These are phyloP conservation scores for Pyrgilauda ruficollis DNA, from an alignment of 2,113 vertebrate species.

Conservation along the genomic window DNA sequence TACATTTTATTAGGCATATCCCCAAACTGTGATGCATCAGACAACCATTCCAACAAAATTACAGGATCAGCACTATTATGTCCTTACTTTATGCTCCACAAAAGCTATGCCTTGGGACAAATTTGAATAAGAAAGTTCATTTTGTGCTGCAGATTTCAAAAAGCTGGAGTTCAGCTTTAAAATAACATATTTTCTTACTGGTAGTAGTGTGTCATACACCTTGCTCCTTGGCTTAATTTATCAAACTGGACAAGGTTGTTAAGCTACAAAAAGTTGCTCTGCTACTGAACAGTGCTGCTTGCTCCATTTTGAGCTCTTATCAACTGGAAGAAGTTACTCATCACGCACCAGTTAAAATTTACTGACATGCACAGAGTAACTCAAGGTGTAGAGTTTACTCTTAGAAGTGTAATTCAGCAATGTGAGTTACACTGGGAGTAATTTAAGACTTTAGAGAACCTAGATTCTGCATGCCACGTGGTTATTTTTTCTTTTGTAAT, in stretches of 20 bases:
- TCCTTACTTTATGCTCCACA: background rate
- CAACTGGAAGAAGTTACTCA: background rate
- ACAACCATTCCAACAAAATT: background rate
- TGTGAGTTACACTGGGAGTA: background rate
- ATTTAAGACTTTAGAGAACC: background rate
- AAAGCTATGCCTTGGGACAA: background rate
- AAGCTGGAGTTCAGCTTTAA: background rate
- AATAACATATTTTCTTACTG: background rate
- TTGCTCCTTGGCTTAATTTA: background rate
- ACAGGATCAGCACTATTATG: background rate
- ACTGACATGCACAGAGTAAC: background rate
- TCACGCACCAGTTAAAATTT: background rate
- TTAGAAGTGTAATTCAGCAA: background rate
- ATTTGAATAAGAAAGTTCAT: background rate
- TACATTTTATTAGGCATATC: background rate
- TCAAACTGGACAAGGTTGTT: background rate
- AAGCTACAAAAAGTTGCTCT: background rate
- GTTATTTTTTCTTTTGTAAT: background rate
- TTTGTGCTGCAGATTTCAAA: background rate
- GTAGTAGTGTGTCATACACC: background rate
- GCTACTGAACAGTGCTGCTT: background rate
- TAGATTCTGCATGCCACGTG: background rate
- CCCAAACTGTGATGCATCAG: background rate
- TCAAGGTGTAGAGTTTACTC: background rate
- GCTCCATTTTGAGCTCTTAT: background rate